These are phyloP conservation scores for Turdus rufiventris DNA, from an alignment of 2,113 vertebrate species.

Conservation along the genomic window DNA sequence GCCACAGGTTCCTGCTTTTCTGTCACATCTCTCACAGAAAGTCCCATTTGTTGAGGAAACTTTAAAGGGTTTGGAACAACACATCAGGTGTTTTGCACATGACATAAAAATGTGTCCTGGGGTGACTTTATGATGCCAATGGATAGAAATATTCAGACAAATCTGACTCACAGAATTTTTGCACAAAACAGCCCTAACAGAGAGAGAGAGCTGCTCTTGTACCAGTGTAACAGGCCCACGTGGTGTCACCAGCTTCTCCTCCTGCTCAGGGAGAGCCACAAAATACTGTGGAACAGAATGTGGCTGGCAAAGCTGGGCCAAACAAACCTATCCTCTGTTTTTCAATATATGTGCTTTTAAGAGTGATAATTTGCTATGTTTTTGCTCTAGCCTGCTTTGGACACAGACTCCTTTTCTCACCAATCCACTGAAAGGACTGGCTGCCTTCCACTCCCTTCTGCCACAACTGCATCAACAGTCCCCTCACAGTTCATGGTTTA, in stretches of 20 bases:
- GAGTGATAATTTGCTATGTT: neutral
- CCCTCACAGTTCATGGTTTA: neutral
- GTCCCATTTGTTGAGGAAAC: neutral
- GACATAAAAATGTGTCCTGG: neutral
- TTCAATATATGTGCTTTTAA: neutral
- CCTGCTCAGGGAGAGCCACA: neutral
- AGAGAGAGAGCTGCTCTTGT: neutral
- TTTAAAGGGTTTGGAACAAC: neutral
- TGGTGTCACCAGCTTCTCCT: neutral
- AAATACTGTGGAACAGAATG: neutral
- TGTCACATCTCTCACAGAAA: neutral
- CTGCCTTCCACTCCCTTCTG: neutral
- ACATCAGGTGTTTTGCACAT: accelerated
- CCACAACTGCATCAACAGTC: neutral
- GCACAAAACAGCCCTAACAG: neutral
- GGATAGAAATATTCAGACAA: neutral
- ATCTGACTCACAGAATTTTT: neutral
- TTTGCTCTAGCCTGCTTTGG: neutral
- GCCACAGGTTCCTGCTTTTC: neutral
- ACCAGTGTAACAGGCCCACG: neutral
- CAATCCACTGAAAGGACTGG: accelerated
- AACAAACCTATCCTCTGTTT: neutral
- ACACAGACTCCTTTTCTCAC: neutral
- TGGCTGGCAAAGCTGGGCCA: neutral
- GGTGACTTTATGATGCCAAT: neutral